phyloP scores from a whole-genome alignment of 2,113 vertebrate species.

The Cynoglossus semilaevis region DNA sequence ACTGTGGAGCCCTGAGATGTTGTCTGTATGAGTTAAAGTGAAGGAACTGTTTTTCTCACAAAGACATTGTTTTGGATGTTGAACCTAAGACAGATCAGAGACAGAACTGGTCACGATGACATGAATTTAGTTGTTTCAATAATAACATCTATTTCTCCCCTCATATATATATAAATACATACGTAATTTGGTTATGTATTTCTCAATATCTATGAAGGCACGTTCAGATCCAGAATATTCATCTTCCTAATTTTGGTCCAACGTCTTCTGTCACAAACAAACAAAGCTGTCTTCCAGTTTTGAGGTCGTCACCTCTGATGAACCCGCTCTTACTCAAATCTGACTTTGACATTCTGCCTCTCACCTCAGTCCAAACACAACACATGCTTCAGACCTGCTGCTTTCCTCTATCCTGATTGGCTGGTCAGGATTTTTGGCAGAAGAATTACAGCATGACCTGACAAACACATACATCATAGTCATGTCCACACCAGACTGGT shows the following conservation, averaged over 20 bases:
- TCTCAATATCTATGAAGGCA: neutral
- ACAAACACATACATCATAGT: neutral
- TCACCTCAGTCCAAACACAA: constrained; percentile 22
- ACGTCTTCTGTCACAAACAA: neutral
- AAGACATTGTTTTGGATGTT: neutral
- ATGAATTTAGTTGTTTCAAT: no score
- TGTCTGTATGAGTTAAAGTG: constrained; percentile 24
- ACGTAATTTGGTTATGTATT: neutral
- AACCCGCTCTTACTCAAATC: neutral
- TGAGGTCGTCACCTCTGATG: neutral
- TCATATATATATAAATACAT: neutral
- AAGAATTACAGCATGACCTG: constrained; percentile 45
- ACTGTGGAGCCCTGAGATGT: constrained; percentile 69
- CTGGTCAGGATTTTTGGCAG: constrained; percentile 69
- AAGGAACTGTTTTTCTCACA: no score
- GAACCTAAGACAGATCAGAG: neutral
- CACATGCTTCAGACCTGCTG: neutral
- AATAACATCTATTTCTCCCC: neutral
- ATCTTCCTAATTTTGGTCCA: neutral
- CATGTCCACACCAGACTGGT: constrained; percentile 41
- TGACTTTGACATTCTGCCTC: constrained; percentile 30
- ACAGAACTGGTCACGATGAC: neutral
- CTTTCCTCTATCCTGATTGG: constrained; percentile 73
- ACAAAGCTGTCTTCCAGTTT: neutral
- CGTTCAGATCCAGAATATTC: constrained; percentile 3